Conservation (phyloP, 2,888 invertebrate genomes). For the Stenodema calcarata region DNA sequence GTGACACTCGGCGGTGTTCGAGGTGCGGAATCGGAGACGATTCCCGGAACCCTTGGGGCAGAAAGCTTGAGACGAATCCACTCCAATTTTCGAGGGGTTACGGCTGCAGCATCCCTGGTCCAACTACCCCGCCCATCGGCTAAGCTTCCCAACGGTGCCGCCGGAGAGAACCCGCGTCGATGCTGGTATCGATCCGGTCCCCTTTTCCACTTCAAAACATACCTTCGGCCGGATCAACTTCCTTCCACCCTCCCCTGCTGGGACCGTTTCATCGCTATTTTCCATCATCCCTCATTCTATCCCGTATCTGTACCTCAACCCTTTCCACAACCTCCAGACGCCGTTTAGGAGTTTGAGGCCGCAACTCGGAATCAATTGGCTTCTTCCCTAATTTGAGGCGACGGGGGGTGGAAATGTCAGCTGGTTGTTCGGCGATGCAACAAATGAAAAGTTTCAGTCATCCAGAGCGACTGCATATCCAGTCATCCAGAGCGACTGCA, state of each 20-base stretch:
- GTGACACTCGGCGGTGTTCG: neutral
- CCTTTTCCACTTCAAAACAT: constrained; percentile 35
- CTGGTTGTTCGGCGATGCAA: too few relatives aligned
- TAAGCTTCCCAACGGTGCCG: neutral
- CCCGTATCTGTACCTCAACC: neutral
- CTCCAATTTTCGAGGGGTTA: neutral
- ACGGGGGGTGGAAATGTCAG: neutral
- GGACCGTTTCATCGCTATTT: neutral
- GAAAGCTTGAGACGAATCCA: neutral
- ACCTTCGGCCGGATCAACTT: neutral
- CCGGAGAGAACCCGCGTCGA: neutral
- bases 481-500: too few relatives aligned
- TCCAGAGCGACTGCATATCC: too few relatives aligned
- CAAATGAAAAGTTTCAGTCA: too few relatives aligned
- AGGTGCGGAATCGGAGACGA: neutral
- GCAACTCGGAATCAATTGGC: neutral
- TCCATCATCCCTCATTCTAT: neutral
- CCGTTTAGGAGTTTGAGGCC: neutral
- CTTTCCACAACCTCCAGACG: neutral
- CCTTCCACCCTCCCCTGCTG: neutral
- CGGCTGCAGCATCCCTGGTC: constrained; percentile 42
- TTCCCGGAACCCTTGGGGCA: neutral
- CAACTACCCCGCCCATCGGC: constrained; percentile 46
- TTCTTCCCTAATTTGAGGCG: neutral
- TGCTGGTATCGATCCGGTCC: constrained; percentile 8